Base-by-base conservation (phyloP, 2,888 invertebrate genomes). In the Agrilus mali region DNA sequence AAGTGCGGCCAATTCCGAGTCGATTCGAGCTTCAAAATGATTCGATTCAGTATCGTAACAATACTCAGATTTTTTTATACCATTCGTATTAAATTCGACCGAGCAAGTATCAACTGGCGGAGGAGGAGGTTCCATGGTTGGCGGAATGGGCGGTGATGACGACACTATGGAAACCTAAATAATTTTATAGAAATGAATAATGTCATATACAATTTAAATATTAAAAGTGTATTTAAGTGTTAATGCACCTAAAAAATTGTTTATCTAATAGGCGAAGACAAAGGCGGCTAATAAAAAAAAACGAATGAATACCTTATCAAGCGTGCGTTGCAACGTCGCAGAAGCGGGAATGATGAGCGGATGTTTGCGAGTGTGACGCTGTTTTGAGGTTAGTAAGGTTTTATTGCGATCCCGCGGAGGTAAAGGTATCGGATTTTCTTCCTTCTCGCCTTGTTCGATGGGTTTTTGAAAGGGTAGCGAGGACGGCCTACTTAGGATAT, bases 291-390 rank as follows among this genome's bases (percentile, higher is more conserved):
- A 27, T 27, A 10, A 27, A 27, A 27, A 27, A 8, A 27, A 22
- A 58, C 58, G 40, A 67, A 50, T 31, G 8, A 54, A 69, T 49
- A 80, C 73, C 55, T 78, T 77, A 42, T 75, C 77, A 1, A 80
- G 57, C 0, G 78, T 78, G 34, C 77, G 66, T 51, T 78, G 78
- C 2, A 78, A 64, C 3, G 75, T 78, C 8, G 60, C 56, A 15
- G 73, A 73, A 4, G 72, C 75, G 3, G 86, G 84, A 53, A 86
- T 82, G 40, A 87, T 79, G 33, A 89, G 67, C 0, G 88, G 87
- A 70, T 87, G 82, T 60, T 86, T 88, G 33, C 88, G 71, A 44
- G 85, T 82, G 59, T 86, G 86, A 12, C 86, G 70, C 1, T 80
- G 77, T 57, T 83, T 76, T 31, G 70, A 73, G 8, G 77, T 73